Evolutionary conservation across 1,140 invertebrate species (phyloP).

Genomic region (Apis mellifera): DNA sequence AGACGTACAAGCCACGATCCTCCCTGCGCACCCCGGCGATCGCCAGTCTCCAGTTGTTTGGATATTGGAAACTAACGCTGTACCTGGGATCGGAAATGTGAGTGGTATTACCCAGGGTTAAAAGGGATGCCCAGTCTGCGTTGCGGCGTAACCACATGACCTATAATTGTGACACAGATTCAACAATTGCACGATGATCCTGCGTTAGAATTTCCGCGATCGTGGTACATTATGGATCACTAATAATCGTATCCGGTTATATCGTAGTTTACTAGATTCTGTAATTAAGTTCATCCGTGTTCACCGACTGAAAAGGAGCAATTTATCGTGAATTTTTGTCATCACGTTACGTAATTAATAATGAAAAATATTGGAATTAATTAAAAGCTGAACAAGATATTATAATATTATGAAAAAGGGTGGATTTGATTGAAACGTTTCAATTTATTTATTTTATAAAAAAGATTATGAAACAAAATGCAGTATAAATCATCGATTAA

Average conservation of each 20-base stretch:
- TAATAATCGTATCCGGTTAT: background rate
- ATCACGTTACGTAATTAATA: background rate
- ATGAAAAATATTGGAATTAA: too few species aligned
- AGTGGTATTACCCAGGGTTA: slow-evolving; percentile 82
- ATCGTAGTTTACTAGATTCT: too few species aligned
- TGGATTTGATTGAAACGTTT: too few species aligned
- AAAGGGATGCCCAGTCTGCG: slow-evolving; percentile 79
- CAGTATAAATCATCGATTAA: too few species aligned
- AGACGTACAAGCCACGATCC: slow-evolving; percentile 90
- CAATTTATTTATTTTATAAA: background rate
- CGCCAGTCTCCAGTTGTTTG: slow-evolving; percentile 91
- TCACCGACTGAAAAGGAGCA: too few species aligned
- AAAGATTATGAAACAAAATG: too few species aligned
- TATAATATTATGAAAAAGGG: too few species aligned
- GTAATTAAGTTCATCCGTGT: too few species aligned
- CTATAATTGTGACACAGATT: slow-evolving; percentile 68
- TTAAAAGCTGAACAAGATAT: too few species aligned
- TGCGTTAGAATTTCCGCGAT: slow-evolving; percentile 7
- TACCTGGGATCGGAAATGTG: slow-evolving; percentile 82
- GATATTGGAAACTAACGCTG: slow-evolving; percentile 81
- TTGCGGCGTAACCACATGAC: slow-evolving; percentile 83
- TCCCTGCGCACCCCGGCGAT: slow-evolving; percentile 87
- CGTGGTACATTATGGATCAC: background rate
- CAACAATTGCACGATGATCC: slow-evolving; percentile 15
- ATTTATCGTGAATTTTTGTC: too few species aligned